A percentile compares a stretch with the other conserved stretches of the same genome.
Evolutionary conservation across 2,797 vertebrate genomes (phyloP).

Genomic region (Myotis myotis): DNA sequence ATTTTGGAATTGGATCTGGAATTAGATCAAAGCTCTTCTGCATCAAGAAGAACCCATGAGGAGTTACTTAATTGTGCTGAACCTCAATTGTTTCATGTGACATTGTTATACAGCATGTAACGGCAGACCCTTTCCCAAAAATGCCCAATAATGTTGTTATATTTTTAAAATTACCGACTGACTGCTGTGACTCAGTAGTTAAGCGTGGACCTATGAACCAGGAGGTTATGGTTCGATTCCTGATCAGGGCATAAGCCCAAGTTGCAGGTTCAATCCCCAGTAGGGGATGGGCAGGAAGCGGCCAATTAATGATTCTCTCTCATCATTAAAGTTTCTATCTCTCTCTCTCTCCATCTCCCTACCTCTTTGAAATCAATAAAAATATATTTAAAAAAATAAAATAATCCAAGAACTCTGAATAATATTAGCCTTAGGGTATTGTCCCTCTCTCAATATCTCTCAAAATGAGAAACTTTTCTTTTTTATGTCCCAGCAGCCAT

Average conservation of each 20-base stretch:
- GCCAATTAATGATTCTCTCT: too few species aligned
- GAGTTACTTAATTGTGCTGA: not conserved
- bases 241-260: too few species aligned
- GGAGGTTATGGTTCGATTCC: too few species aligned
- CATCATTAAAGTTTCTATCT: too few species aligned
- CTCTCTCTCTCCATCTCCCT: too few species aligned
- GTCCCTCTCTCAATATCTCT: not conserved
- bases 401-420: not conserved
- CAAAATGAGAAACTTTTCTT: not conserved
- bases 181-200: too few species aligned
- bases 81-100: not conserved
- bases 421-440: not conserved
- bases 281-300: too few species aligned
- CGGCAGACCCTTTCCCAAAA: not conserved
- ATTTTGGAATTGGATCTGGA: not conserved
- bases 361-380: too few species aligned
- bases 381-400: not conserved
- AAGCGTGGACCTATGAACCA: too few species aligned
- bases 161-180: too few species aligned
- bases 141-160: not conserved
- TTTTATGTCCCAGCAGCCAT: not conserved
- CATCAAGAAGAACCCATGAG: not conserved
- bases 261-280: too few species aligned
- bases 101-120: not conserved
- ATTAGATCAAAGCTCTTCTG: not conserved